These are phyloP conservation scores for Philopotamus ludificatus DNA, from an alignment of 1,140 invertebrate genomes.

Conservation along the genomic window DNA sequence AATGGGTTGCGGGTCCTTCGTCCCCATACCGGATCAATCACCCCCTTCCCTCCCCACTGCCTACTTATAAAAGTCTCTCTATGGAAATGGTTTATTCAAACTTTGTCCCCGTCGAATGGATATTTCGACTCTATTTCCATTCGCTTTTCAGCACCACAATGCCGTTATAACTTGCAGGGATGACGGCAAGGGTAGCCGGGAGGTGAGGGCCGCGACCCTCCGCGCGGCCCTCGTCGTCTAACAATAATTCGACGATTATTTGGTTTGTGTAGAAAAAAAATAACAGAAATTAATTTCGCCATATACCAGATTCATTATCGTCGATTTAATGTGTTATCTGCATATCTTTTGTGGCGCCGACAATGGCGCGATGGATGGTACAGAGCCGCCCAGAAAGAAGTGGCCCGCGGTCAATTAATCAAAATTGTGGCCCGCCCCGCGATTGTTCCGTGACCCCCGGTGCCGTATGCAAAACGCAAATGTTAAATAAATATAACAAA, in stretches of 20 bases:
- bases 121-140: conserved; percentile 41
- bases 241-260: too few relatives aligned
- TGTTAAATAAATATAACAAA: conserved; percentile 41
- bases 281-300: too few relatives aligned
- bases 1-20: conserved; percentile 3
- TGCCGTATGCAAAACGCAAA: conserved; percentile 31
- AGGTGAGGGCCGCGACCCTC: conserved; percentile 18
- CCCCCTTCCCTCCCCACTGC: not conserved
- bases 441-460: not conserved
- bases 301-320: too few relatives aligned
- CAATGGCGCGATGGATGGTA: conserved; percentile 1
- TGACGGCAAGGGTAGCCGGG: conserved; percentile 13
- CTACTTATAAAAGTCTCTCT: conserved; percentile 31
- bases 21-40: conserved; percentile 6
- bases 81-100: conserved; percentile 42
- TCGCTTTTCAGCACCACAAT: conserved; percentile 38
- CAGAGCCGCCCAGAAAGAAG: not conserved
- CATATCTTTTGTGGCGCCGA: too few relatives aligned
- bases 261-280: too few relatives aligned
- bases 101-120: conserved; percentile 40
- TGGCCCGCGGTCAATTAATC: not conserved
- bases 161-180: conserved; percentile 36
- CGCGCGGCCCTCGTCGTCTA: not conserved
- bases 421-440: conserved; percentile 12
- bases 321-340: too few relatives aligned